Evolutionary conservation across 2,797 vertebrate species (phyloP), one percentile per base, ranked within the genome.

Genomic region (Manis javanica): DNA sequence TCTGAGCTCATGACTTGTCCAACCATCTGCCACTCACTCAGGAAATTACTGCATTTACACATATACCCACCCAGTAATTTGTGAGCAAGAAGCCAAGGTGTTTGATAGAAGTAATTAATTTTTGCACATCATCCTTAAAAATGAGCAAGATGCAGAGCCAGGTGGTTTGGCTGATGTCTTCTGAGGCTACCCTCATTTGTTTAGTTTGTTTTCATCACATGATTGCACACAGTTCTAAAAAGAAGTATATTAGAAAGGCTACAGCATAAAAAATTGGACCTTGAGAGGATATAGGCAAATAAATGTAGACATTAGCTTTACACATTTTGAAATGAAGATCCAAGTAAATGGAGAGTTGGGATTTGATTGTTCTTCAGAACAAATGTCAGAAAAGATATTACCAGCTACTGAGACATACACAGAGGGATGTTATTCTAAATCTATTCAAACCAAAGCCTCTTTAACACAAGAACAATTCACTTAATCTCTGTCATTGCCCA

Each of bases 51-150:
- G 12, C 26, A 34, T 92, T 85, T 86, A 69, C 4, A n/a, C 7
- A 64, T 26, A 68, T 12, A 78, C 18, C 24, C 24, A 77, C 23
- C 37, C 29, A 90, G 34, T 97, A 98, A 98, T 98, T 97, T 97
- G 93, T 92, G 95, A 96, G 46, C 92, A 86, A 72, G 94, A 97
- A 98, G 51, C 93, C 98, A 98, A 96, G 93, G 97, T 97, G 64
- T 85, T 98, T 93, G 87, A 98, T 97, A 95, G 97, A 97, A 98
- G 42, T 97, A 95, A 97, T 98, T 98, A 94, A 37, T 97, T 98
- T 96, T 97, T 89, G 97, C 87, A 94, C 90, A 91, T 87, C 95
- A 82, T 92, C 68, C 55, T 94, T 96, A 68, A 79, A 79, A 90
- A 61, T 92, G 79, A 91, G 66, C 24, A 2, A 75, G 19, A 93